Base-by-base conservation (phyloP, 1,140 invertebrate species). In the Drosophila varians region DNA sequence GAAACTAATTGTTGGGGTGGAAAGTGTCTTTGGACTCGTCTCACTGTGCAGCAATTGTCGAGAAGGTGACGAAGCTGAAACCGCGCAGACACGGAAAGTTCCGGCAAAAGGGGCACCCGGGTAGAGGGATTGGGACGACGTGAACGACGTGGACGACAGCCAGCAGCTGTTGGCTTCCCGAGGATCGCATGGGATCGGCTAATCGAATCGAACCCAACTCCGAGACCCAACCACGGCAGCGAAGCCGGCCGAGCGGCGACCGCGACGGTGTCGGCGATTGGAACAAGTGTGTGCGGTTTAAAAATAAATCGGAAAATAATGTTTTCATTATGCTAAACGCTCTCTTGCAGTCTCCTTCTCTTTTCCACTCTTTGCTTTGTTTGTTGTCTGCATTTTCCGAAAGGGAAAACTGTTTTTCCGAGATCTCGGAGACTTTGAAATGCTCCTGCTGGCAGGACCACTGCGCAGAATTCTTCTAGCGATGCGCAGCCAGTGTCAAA, bases 201-300 rank as follows among this genome's bases (percentile, higher is more conserved):
- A 23, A 70, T 48, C 51, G 51, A 12, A 31, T 48, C 45, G 55
- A 38, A 60, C 54, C 9, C 40, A 60, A 62, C 60, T 62, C 40
- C 55, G 42, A 64, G 55, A 64, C 45, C 60, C 21, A 61, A 38
- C 28, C 60, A 26, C 55, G 21, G 14, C 31, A 54, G 25, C 40
- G 60, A 11, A 2, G n/a, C 28, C 31, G 28, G 7, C 36, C 16
- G 36, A 38, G 6, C 34, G 18, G 42, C 1, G 51, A 18, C 66
- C 23, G 43, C 53, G 42, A 47, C 62, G 76, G 75, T 73, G 49
- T 53, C 49, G 56, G 49, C 69, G 78, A 79, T 82, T 68, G 72
- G 80, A 86, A 86, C 82, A 86, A 86, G 82, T 86, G 82, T 86
- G 83, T 74, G 82, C 69, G 64, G 82, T 88, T 86, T 86, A 86